These are phyloP conservation scores for Drosophila repletoides DNA, from an alignment of 1,140 invertebrate species.

Conservation along the genomic window DNA sequence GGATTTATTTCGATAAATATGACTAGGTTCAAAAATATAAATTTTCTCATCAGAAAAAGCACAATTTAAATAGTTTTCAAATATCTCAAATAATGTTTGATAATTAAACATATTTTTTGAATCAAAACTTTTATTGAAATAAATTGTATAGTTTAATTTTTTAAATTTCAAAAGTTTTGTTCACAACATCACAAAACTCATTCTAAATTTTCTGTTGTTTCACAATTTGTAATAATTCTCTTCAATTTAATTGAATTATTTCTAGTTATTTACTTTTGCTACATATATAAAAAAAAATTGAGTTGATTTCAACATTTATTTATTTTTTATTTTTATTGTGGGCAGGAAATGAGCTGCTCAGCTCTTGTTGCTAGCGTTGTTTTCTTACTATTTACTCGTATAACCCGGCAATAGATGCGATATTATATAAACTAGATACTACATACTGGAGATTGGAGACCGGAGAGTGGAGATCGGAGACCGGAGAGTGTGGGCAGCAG, in stretches of 20 bases:
- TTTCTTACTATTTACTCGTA: slow-evolving; percentile 1
- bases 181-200: no score
- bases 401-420: slow-evolving; percentile 10
- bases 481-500: slow-evolving; percentile 19
- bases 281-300: slow-evolving; percentile 8
- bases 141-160: no score
- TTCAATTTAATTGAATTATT: slow-evolving; percentile 27
- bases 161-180: no score
- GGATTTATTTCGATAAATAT: no score
- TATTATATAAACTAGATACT: no score
- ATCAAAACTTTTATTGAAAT: no score
- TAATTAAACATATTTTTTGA: no score
- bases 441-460: slow-evolving; percentile 1
- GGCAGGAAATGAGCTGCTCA: slow-evolving; percentile 38
- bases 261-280: slow-evolving; percentile 12
- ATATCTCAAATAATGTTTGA: no score
- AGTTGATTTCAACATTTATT: slow-evolving; percentile 39
- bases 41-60: no score
- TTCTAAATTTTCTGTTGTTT: not conserved
- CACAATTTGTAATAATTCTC: not conserved
- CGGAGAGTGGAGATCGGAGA: not conserved
- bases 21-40: no score
- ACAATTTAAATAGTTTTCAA: no score
- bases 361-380: slow-evolving; percentile 9
- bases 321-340: slow-evolving; percentile 43